Conservation (phyloP, 2,113 vertebrate species). For the Lamprotornis superbus region DNA sequence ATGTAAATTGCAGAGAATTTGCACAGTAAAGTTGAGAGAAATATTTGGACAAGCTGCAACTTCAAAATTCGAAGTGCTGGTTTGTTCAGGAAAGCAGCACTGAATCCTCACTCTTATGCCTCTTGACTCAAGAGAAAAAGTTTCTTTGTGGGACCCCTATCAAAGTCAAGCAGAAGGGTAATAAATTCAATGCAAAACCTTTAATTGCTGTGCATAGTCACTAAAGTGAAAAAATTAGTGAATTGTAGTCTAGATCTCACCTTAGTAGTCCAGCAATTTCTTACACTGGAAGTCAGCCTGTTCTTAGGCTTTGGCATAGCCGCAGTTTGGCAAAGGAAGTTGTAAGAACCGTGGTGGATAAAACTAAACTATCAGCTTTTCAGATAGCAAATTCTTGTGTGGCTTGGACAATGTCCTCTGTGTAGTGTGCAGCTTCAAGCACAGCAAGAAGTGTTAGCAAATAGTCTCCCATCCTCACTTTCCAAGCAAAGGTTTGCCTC, state of each 20-base stretch:
- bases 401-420: not conserved
- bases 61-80: not conserved
- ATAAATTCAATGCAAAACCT: not conserved
- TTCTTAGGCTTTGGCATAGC: not conserved
- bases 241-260: not conserved
- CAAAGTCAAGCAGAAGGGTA: not conserved
- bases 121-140: not conserved
- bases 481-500: not conserved
- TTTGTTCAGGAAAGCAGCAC: not conserved
- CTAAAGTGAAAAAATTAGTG: not conserved
- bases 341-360: not conserved
- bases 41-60: not conserved
- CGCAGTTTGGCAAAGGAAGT: not conserved
- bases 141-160: not conserved
- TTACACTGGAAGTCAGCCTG: not conserved
- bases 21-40: not conserved
- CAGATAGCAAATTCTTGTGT: not conserved
- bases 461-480: not conserved
- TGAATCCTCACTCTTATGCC: not conserved
- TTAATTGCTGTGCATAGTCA: not conserved
- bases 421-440: not conserved
- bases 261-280: not conserved
- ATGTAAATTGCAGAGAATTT: not conserved
- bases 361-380: not conserved
- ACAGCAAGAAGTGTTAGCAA: constrained; percentile 3